These are phyloP conservation scores for Caenorhabditis uteleia DNA, from an alignment of 2,888 invertebrate genomes.

Conservation along the genomic window DNA sequence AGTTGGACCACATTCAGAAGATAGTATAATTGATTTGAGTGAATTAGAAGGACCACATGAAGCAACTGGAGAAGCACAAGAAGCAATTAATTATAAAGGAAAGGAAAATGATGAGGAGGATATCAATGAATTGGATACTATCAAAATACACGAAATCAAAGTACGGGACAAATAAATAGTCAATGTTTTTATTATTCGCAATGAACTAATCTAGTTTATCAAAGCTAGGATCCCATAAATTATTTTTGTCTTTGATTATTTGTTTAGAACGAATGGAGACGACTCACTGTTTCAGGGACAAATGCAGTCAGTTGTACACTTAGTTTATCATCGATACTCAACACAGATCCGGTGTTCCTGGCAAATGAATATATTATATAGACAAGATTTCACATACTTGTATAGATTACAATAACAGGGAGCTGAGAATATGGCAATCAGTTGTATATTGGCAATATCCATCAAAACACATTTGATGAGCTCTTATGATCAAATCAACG, in stretches of 20 bases:
- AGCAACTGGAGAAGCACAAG: constrained; percentile 15
- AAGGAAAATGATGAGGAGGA: not conserved
- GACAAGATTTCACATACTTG: constrained; percentile 11
- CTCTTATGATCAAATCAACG: constrained; percentile 48
- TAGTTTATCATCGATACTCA: constrained; percentile 38
- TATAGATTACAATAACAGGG: constrained; percentile 54
- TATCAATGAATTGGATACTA: too few relatives aligned
- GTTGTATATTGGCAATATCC: constrained; percentile 49
- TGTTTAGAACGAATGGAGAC: constrained; percentile 1
- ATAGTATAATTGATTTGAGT: constrained; percentile 26
- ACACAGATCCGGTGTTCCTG: constrained; percentile 45
- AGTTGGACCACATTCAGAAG: constrained; percentile 40
- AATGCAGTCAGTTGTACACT: constrained; percentile 44
- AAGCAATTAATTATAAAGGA: constrained; percentile 18
- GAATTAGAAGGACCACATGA: constrained; percentile 14
- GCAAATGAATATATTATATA: not conserved
- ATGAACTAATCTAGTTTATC: too few relatives aligned
- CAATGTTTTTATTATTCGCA: too few relatives aligned
- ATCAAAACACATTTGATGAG: constrained; percentile 55
- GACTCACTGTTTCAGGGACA: constrained; percentile 43
- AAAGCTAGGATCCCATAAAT: constrained; percentile 19
- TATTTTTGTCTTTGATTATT: constrained; percentile 20
- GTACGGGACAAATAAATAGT: too few relatives aligned
- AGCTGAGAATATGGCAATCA: constrained; percentile 54
- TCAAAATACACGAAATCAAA: too few relatives aligned